These are phyloP conservation scores for Oncopodura yosiiana DNA, from an alignment of 1,140 invertebrate species.

Conservation along the genomic window DNA sequence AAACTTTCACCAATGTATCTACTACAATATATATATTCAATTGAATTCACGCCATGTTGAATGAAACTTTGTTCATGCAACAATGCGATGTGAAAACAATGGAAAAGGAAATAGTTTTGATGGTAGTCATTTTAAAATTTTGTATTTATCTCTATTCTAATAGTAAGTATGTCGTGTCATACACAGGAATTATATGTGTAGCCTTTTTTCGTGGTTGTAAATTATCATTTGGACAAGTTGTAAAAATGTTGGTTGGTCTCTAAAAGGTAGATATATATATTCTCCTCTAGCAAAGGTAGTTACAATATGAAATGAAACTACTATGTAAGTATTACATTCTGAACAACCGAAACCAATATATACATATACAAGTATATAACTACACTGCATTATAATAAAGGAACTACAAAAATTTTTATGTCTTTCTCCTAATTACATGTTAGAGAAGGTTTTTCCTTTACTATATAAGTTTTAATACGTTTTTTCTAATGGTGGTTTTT, in stretches of 20 bases:
- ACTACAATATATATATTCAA: too few relatives aligned
- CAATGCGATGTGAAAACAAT: neutral
- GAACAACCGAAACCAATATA: too few relatives aligned
- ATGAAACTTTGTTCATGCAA: conserved; percentile 2
- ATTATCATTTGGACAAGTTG: conserved; percentile 13
- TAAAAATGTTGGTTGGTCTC: conserved; percentile 10
- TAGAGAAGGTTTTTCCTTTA: too few relatives aligned
- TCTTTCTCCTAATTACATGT: conserved; percentile 17
- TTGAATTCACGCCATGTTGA: too few relatives aligned
- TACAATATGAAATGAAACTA: too few relatives aligned
- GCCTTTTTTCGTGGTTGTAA: conserved; percentile 12
- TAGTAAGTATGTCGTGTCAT: neutral
- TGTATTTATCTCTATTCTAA: neutral
- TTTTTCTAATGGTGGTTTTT: too few relatives aligned
- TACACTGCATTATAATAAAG: conserved; percentile 10
- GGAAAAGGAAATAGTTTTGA: conserved; percentile 2
- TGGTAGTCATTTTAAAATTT: neutral
- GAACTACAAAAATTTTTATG: conserved; percentile 15
- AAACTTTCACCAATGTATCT: too few relatives aligned
- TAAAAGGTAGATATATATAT: neutral
- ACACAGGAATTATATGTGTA: neutral
- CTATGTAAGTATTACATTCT: too few relatives aligned
- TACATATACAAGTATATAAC: too few relatives aligned
- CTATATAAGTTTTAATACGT: too few relatives aligned
- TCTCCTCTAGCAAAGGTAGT: too few relatives aligned